A percentile compares a stretch with the other conserved stretches of the same genome.
Conservation (phyloP, 2,888 invertebrate species). For the Monoplex corrugatus region DNA sequence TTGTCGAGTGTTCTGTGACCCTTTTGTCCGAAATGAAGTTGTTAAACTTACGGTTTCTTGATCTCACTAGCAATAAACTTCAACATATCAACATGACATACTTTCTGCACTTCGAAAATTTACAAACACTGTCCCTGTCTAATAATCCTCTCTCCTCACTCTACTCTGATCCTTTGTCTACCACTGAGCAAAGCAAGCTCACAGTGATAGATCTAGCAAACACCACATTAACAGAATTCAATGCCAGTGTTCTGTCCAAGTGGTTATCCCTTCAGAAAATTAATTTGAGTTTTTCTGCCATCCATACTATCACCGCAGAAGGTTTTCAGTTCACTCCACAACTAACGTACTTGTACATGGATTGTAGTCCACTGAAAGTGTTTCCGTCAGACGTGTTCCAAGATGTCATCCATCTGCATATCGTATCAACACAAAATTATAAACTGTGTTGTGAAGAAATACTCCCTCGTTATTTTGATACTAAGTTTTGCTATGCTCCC, state of each 20-base stretch:
- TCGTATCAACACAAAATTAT: background rate
- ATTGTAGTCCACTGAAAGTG: background rate
- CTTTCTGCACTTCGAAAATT: background rate
- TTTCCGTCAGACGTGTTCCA: background rate
- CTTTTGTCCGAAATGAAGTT: background rate
- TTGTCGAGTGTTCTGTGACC: background rate
- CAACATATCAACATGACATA: background rate
- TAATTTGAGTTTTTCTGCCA: background rate
- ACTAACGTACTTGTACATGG: background rate
- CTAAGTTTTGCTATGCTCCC: background rate
- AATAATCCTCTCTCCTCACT: background rate
- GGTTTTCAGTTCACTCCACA: background rate
- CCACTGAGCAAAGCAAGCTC: background rate
- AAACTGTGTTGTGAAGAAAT: conserved; percentile 5
- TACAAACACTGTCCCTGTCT: conserved; percentile 14
- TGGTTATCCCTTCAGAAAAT: background rate
- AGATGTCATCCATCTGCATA: background rate
- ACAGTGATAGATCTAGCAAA: background rate
- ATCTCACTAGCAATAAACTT: conserved; percentile 21
- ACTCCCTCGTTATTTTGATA: background rate
- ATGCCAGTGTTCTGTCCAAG: background rate
- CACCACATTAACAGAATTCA: background rate
- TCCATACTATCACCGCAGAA: background rate
- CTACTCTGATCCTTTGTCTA: background rate
- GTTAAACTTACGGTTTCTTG: conserved; percentile 15